A percentile compares a stretch with the other conserved stretches of the same genome.
Conservation (phyloP, 2,113 vertebrate species). For the Gadus macrocephalus region DNA sequence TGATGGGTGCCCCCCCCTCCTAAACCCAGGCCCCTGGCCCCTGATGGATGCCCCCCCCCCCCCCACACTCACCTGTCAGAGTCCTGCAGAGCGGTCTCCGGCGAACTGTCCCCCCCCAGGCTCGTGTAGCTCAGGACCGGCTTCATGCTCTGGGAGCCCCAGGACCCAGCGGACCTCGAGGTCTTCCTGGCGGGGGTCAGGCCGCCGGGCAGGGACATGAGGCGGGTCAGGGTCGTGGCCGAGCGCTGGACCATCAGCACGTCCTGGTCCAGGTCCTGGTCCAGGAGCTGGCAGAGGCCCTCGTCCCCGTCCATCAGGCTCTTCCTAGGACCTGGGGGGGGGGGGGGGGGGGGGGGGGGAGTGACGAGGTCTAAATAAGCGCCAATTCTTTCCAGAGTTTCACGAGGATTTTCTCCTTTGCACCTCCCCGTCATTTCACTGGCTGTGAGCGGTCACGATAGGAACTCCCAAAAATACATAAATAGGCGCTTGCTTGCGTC, state of each 20-base stretch:
- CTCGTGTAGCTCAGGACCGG: constrained; percentile 6
- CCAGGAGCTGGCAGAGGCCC: constrained; percentile 62
- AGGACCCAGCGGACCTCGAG: neutral
- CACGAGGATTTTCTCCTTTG: too few relatives aligned
- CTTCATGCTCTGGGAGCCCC: constrained; percentile 1
- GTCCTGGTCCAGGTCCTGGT: constrained; percentile 57
- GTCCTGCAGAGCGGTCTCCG: neutral
- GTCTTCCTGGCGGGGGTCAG: constrained; percentile 40
- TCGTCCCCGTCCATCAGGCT: constrained; percentile 44
- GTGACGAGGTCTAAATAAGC: neutral
- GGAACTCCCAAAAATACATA: too few relatives aligned
- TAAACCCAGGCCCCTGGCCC: too few relatives aligned
- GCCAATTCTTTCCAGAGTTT: too few relatives aligned
- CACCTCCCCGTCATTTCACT: too few relatives aligned
- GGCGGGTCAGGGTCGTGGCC: constrained; percentile 61
- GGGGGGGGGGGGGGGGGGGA: neutral
- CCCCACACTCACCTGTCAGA: constrained; percentile 46
- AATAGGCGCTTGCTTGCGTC: too few relatives aligned
- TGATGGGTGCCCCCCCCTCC: too few relatives aligned
- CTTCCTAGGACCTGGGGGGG: constrained; percentile 65
- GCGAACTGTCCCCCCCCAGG: constrained; percentile 1
- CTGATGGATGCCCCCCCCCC: too few relatives aligned
- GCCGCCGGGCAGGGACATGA: constrained; percentile 21
- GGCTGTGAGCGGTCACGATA: too few relatives aligned
- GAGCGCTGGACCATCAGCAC: constrained; percentile 49